Base-by-base conservation (phyloP, 2,113 vertebrate genomes). In the Silurus meridionalis region DNA sequence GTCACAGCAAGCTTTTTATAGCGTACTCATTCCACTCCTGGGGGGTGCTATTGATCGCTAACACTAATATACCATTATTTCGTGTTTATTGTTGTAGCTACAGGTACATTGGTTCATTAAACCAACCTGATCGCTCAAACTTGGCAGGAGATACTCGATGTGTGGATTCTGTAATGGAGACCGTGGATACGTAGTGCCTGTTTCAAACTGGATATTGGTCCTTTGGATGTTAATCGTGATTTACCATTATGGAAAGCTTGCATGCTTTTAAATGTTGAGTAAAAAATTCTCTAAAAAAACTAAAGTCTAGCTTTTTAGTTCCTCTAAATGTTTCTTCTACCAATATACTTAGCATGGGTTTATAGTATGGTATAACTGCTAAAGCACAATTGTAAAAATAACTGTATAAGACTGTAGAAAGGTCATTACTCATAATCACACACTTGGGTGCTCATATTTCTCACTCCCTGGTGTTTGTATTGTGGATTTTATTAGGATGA, bases 21-120 rank as follows among this genome's bases (percentile, higher is more conserved):
- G 46, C n/a, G 83, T 64, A 81, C 84, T 83, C 77, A 75, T 19
- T 61, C 67, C 60, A 87, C 2, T 13, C 19, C 72, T 74, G 13
- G 52, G 25, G 52, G 52, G 55, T 28, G 23, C 7, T 78, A 78
- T 15, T 55, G 74, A 78, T 55, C 13, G 25, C 23, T 14, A 55
- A 55, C 21, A 25, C 19, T 53, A 11, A 7, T 75, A 50, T 23
- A 75, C 0, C 23, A 77, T 14, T 21, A 0, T n/a, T 2, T 23
- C 6, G 72, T 15, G 3, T 1, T 57, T n/a, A 25, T 6, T 57
- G 74, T 6, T 57, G 74, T 78, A 55, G 74, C 74, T 53, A 25
- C 48, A 7, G 48, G 6, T n/a, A 15, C 5, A 25, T 23, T 55
- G 74, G 52, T 8, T 78, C 23, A 53, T 52, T 23, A n/a, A 78